Conservation (phyloP, 2,113 vertebrate genomes). For the Excalfactoria chinensis region DNA sequence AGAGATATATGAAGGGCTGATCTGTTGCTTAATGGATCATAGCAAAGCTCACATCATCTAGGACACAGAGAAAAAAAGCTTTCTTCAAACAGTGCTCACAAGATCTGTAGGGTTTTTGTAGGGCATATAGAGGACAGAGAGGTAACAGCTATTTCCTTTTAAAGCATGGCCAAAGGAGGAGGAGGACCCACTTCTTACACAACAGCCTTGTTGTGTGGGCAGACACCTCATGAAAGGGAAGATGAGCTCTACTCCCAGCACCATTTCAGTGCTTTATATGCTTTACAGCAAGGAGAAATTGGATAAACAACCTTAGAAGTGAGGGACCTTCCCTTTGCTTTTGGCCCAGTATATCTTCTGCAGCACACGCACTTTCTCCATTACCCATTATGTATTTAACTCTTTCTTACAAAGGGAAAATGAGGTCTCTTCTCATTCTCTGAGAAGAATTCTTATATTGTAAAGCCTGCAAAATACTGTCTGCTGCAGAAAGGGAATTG, state of each 20-base stretch:
- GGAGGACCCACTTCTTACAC: neutral
- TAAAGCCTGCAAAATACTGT: neutral
- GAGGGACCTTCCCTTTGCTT: neutral
- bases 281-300: neutral
- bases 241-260: neutral
- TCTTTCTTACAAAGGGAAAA: rapidly evolving
- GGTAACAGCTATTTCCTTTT: neutral
- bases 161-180: neutral
- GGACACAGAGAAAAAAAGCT: neutral
- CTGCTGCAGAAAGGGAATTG: rapidly evolving
- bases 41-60: neutral
- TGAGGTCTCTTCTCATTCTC: neutral
- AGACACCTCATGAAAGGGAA: neutral
- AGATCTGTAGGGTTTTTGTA: neutral
- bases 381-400: neutral
- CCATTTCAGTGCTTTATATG: neutral
- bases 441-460: neutral
- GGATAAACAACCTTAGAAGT: neutral
- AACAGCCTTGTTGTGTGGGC: neutral
- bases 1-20: neutral
- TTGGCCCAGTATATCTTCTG: neutral
- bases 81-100: neutral
- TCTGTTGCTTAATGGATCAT: neutral
- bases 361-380: rapidly evolving
- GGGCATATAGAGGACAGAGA: neutral